Base-by-base conservation (phyloP, 2,888 invertebrate genomes). In the Autographa gamma region DNA sequence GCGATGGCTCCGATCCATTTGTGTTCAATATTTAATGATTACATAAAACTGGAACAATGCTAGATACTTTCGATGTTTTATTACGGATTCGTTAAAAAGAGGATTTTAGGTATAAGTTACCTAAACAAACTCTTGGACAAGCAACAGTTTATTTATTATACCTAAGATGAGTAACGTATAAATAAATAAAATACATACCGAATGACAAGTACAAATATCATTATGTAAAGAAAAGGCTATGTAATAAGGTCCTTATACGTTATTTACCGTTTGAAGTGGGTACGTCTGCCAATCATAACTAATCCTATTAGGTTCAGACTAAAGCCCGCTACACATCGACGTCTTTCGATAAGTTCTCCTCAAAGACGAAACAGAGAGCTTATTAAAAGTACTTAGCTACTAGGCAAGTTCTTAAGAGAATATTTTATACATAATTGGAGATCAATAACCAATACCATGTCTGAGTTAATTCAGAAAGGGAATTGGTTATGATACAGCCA, bases 21-120 rank as follows among this genome's bases (percentile, higher is more conserved):
- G 58, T 73, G 69, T 64, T 73, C 43, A 56, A 66, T 76, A 72
- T 73, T 63, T 73, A 76, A 73, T 66, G 73, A 61, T 67, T 71
- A 65, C 65, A 78, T 63, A 68, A 63, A 80, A 82, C 74, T 80
- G 76, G 74, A 80, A 80, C 48, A 48, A 48, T 48, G n/a, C 5
- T 43, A 5, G 14, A 14, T 43, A n/a, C 48, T 48, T 41, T 58
- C 31, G 69, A 60, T 71, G 62, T 69, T 80, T 80, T 78, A 74
- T 80, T 54, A 61, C 71, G 25, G 52, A 64, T 63, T 66, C 62
- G 70, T 71, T 79, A 63, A 62, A 72, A 73, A 63, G 32, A 71
- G 58, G 76, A 82, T 68, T 77, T 77, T 25, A 25, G 25, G 25
- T 25, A n/a, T n/a, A 25, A 25, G 1, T 25, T 25, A 25, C 2